Evolutionary conservation across 1,140 invertebrate genomes (phyloP), one percentile per base, ranked within the genome.

Genomic region (Bombus vancouverensis): DNA sequence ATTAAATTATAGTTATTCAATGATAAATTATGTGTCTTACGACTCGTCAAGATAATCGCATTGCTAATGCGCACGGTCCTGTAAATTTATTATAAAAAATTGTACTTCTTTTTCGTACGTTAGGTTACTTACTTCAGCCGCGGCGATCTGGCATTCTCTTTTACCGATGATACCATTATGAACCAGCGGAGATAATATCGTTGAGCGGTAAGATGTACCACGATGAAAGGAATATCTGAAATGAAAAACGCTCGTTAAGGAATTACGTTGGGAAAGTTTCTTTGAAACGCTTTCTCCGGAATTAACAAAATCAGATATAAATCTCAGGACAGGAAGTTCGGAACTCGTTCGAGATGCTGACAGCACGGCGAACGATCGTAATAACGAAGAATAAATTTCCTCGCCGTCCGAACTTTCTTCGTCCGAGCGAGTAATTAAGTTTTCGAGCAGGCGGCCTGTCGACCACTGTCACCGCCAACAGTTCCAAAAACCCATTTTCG

Each of bases 311-410:
- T 74, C 70, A 28, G 73, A 12, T 76, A 74, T 83, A 78, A 78
- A 78, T 78, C 75, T 59, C 42, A 12, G 44, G 34, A 37, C 44
- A 44, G 42, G 34, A 76, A 76, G 57, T 77, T 77, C 62, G 42
- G 25, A 82, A 62, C 70, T 81, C 75, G 57, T 78, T 66, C 74
- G 74, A 76, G 74, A 32, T 59, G 75, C 59, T 42, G 75, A 66
- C 57, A 66, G 57, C 75, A 39, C 37, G 28, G 59, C 57, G 57
- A 65, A 32, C 75, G 75, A 78, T 83, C 72, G 59, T 76, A 83
- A 83, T 76, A 66, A 76, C 81, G 44, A 77, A 42, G 81, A 83
- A 68, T 83, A 83, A 68, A 83, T 83, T 83, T 83, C 53, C n/a
- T 12, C 18, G 34, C 28, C 18, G 53, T 42, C 39, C 59, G 62